Percentiles rank a stretch among this genome's conserved stretches.
These are phyloP conservation scores for Otus sunia DNA, from an alignment of 2,113 vertebrate genomes.

Conservation along the genomic window DNA sequence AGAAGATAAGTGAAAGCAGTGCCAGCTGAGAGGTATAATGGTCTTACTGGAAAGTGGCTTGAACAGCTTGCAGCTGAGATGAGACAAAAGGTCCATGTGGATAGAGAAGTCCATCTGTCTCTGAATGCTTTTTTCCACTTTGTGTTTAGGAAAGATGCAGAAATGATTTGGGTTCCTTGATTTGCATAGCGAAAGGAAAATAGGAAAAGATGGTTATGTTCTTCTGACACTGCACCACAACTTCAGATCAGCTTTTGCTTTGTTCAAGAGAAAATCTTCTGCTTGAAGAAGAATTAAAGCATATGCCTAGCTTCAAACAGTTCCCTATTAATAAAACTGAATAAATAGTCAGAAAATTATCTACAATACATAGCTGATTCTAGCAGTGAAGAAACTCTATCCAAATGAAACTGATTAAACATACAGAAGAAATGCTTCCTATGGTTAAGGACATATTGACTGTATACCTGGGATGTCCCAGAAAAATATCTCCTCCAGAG, in stretches of 20 bases:
- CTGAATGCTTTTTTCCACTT: background rate
- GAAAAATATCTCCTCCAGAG: background rate
- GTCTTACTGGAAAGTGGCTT: slow-evolving; percentile 51
- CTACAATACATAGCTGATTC: background rate
- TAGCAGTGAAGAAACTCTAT: background rate
- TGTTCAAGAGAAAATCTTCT: background rate
- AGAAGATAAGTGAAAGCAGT: slow-evolving; percentile 28
- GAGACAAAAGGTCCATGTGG: slow-evolving; percentile 41
- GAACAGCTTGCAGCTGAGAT: slow-evolving; percentile 61
- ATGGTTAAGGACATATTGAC: background rate
- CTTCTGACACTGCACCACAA: background rate
- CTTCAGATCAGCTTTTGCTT: background rate
- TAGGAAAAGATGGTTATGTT: background rate
- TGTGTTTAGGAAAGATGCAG: background rate
- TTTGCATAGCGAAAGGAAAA: background rate
- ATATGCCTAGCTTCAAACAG: background rate
- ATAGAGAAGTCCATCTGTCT: slow-evolving; percentile 30
- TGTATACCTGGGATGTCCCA: background rate
- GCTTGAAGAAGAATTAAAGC: background rate
- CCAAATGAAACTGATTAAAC: background rate
- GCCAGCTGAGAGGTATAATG: slow-evolving; percentile 40
- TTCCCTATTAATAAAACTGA: background rate
- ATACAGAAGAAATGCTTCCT: background rate
- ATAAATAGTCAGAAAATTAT: background rate
- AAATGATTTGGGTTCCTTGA: background rate